Base-by-base conservation (phyloP, 2,113 vertebrate genomes). In the Papio anubis region DNA sequence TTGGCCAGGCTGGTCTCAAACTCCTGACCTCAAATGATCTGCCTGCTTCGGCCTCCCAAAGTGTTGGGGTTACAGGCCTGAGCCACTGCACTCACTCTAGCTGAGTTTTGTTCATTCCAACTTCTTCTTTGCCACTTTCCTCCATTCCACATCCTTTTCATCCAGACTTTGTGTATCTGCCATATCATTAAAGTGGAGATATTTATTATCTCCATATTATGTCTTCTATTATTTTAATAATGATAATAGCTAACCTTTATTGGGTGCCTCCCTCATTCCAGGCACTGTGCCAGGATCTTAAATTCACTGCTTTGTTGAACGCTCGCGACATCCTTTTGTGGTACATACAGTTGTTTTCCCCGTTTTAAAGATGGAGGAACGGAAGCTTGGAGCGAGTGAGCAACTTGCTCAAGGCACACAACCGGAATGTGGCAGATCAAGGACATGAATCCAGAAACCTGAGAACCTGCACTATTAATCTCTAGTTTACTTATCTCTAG, bases 151-250 rank as follows among this genome's bases (percentile, higher is more conserved):
- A 55, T n/a, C 66, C 13, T n/a, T 45, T 73, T n/a, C 7, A 32
- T 30, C 21, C n/a, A 38, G 32, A 72, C 57, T 13, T 79, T 84
- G 10, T 48, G 2, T 85, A 40, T 70, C 35, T 81, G 57, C 8
- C 12, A 68, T 76, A 21, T 93, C 50, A 78, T 87, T 25, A 25
- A 68, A 55, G 13, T 88, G 18, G 17, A 64, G 27, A 55, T 85
- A 75, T 64, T 97, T 84, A 55, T 91, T 40, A 55, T 55, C 88
- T 86, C 61, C 73, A 13, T 73, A 43, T 82, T 86, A 50, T 84
- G 57, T 75, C 66, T 73, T 81, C 52, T 8, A 45, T 82, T 85
- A 64, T 95, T 95, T 93, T 94, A 88, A 85, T 78, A 94, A 79
- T 73, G 35, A 84, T 45, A 64, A 87, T 59, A 93, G 40, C 35